Evolutionary conservation across 2,888 invertebrate species (phyloP).

Genomic region (Sarcophaga carnaria): DNA sequence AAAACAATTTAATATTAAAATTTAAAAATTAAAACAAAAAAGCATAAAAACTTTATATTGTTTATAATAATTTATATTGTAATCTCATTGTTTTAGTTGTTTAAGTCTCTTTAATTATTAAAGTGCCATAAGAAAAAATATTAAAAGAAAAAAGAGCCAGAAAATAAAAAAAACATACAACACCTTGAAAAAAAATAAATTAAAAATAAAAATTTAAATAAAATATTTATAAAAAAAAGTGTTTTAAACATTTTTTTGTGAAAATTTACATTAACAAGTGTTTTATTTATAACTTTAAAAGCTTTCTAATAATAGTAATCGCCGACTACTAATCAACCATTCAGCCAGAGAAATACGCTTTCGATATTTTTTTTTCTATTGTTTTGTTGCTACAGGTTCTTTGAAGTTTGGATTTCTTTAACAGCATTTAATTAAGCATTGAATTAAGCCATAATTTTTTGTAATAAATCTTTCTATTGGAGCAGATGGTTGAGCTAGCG

Average conservation of each 20-base stretch:
- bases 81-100: slow-evolving; percentile 77
- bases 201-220: slow-evolving; percentile 38
- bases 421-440: too few relatives aligned
- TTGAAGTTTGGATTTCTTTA: too few relatives aligned
- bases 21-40: slow-evolving; percentile 1
- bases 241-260: slow-evolving; percentile 60
- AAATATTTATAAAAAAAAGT: slow-evolving; percentile 32
- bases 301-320: too few relatives aligned
- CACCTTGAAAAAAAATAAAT: slow-evolving; percentile 10
- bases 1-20: not conserved
- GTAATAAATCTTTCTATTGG: too few relatives aligned
- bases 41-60: slow-evolving; percentile 43
- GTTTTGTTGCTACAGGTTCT: too few relatives aligned
- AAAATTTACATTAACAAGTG: slow-evolving; percentile 55
- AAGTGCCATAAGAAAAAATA: slow-evolving; percentile 76
- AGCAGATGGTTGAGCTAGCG: too few relatives aligned
- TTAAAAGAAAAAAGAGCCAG: slow-evolving; percentile 59
- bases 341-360: too few relatives aligned
- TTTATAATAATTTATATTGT: slow-evolving; percentile 69
- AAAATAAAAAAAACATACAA: slow-evolving; percentile 61
- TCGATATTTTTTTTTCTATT: too few relatives aligned
- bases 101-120: slow-evolving; percentile 70
- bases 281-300: slow-evolving; percentile 52
- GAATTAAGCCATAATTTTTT: too few relatives aligned
- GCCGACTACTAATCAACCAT: too few relatives aligned